These are phyloP conservation scores for Siphlonurus alternatus DNA, from an alignment of 2,888 invertebrate species.

Conservation along the genomic window DNA sequence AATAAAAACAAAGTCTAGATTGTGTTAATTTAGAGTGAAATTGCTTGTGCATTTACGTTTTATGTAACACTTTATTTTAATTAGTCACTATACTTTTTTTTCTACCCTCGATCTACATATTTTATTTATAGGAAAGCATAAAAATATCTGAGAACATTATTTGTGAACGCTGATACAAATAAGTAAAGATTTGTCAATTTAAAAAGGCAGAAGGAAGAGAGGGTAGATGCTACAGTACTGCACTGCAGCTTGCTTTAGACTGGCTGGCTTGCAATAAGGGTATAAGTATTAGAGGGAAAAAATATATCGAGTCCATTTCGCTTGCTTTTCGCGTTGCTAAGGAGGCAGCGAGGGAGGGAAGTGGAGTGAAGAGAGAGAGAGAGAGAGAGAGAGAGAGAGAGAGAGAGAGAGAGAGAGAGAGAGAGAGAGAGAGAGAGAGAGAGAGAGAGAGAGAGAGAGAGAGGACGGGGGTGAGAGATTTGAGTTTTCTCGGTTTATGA, in stretches of 20 bases:
- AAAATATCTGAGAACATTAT: too few relatives aligned
- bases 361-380: neutral
- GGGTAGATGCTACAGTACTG: too few relatives aligned
- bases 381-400: neutral
- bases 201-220: too few relatives aligned
- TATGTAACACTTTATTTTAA: too few relatives aligned
- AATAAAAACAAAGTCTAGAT: too few relatives aligned
- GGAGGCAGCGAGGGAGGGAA: neutral
- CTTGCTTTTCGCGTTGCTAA: neutral
- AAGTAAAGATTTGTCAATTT: neutral
- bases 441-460: neutral
- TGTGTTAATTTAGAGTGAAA: too few relatives aligned
- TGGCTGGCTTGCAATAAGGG: neutral
- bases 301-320: neutral
- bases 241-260: neutral
- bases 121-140: too few relatives aligned
- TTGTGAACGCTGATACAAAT: neutral
- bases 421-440: neutral
- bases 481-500: neutral
- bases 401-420: neutral
- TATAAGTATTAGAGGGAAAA: neutral
- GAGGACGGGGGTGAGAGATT: neutral
- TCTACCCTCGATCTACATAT: too few relatives aligned
- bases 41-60: too few relatives aligned
- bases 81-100: too few relatives aligned